Evolutionary conservation across 1,140 invertebrate species (phyloP).

Genomic region (Xylocopa sonorina): DNA sequence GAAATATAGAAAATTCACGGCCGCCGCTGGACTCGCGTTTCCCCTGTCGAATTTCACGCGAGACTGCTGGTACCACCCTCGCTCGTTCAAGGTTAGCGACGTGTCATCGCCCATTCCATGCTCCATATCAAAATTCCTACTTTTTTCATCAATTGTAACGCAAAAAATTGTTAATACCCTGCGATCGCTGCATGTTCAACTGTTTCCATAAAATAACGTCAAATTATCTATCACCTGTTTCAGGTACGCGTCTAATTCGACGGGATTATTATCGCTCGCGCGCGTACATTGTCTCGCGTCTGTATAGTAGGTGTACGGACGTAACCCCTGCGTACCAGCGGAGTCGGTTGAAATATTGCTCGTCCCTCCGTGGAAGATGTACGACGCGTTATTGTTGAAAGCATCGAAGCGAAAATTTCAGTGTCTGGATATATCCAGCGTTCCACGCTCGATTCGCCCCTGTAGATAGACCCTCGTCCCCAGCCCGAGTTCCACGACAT

Average conservation of each 20-base stretch:
- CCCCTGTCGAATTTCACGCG: background rate
- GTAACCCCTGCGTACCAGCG: constrained; percentile 60
- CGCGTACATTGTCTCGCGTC: background rate
- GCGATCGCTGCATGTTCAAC: no score
- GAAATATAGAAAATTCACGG: background rate
- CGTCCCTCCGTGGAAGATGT: constrained; percentile 77
- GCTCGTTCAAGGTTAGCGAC: background rate
- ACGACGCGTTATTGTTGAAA: constrained; percentile 80
- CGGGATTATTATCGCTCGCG: no score
- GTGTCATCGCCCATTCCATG: background rate
- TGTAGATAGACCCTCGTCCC: constrained; percentile 54
- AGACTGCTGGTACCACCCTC: no score
- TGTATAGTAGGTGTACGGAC: constrained; percentile 35
- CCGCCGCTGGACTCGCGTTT: background rate
- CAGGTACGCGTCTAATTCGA: no score
- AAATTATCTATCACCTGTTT: no score
- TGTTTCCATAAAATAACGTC: no score
- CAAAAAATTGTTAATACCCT: no score
- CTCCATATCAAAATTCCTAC: no score
- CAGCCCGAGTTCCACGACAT: constrained; percentile 55
- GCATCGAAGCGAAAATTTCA: constrained; percentile 79
- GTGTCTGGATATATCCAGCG: constrained; percentile 75
- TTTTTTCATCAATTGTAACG: no score
- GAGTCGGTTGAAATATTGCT: constrained; percentile 79
- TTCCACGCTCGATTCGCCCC: constrained; percentile 58